Conservation (phyloP, 1,140 invertebrate species). For the Bathynomus jamesi region DNA sequence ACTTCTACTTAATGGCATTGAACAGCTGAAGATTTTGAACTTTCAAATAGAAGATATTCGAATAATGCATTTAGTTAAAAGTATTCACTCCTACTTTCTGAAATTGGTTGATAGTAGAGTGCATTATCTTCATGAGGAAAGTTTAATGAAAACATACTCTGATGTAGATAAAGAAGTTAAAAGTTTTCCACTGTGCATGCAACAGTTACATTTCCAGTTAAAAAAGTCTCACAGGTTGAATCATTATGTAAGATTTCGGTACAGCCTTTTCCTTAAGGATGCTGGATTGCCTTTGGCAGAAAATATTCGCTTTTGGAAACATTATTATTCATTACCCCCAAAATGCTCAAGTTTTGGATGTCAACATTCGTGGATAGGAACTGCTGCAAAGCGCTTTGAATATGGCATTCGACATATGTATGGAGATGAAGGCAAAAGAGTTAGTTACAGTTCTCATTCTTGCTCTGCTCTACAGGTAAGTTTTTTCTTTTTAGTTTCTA, state of each 20-base stretch:
- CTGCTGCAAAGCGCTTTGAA: background rate
- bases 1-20: background rate
- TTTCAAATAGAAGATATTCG: background rate
- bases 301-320: background rate
- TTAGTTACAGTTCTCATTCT: background rate
- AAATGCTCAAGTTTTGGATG: background rate
- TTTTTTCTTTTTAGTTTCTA: no score
- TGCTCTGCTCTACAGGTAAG: background rate
- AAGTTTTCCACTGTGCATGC: background rate
- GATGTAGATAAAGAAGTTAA: background rate
- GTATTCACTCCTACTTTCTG: background rate
- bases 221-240: background rate
- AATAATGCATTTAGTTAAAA: background rate
- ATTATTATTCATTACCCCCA: background rate
- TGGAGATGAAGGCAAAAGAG: background rate
- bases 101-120: no score
- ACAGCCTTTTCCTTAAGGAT: background rate
- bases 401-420: background rate
- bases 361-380: background rate
- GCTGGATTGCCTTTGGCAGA: background rate
- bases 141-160: background rate
- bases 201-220: background rate
- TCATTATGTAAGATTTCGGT: background rate
- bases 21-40: background rate
- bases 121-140: background rate